phyloP scores from a whole-genome alignment of 2,888 invertebrate species.

The Eupsilia transversa region DNA sequence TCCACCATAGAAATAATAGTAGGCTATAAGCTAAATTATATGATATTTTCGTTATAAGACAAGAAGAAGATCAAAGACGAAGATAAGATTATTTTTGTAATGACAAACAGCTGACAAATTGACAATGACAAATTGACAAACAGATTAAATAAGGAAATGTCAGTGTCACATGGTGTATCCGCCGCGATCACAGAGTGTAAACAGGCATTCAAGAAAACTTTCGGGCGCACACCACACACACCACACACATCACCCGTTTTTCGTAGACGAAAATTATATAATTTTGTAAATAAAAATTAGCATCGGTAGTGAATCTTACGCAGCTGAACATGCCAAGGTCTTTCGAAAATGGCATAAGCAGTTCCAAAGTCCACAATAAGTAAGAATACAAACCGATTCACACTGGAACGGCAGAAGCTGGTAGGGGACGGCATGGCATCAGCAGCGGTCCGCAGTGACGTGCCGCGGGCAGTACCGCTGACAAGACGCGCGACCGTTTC shows the following conservation, averaged over 20 bases:
- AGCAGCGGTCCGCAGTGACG: too few relatives aligned
- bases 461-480: too few relatives aligned
- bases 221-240: background rate
- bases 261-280: background rate
- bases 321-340: too few relatives aligned
- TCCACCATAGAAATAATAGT: slow-evolving; percentile 28
- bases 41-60: slow-evolving; percentile 44
- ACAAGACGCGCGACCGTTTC: too few relatives aligned
- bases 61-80: slow-evolving; percentile 42
- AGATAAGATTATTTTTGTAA: slow-evolving; percentile 53
- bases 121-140: slow-evolving; percentile 46
- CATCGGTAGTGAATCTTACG: background rate
- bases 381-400: background rate
- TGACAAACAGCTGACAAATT: slow-evolving; percentile 50
- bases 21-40: slow-evolving; percentile 20
- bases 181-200: background rate
- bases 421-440: too few relatives aligned
- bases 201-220: background rate
- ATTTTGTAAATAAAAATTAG: too few relatives aligned
- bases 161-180: background rate
- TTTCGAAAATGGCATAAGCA: too few relatives aligned
- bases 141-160: background rate
- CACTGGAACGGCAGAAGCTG: too few relatives aligned
- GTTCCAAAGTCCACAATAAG: background rate
- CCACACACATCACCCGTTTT: too few relatives aligned